phyloP scores from a whole-genome alignment of 2,797 vertebrate genomes.

The Hyperoplus lanceolatus region DNA sequence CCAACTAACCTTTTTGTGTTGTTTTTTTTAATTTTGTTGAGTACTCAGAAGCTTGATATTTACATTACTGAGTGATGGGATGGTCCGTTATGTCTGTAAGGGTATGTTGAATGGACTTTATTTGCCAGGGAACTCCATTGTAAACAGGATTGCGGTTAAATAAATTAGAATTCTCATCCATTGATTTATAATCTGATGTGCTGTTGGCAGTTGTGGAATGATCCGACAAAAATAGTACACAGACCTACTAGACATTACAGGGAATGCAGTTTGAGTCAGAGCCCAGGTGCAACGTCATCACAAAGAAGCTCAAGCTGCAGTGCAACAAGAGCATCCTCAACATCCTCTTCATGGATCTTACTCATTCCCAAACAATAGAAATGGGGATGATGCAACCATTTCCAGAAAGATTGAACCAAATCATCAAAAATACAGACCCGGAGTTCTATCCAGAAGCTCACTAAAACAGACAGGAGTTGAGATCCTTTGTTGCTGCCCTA shows the following conservation, averaged over 20 bases:
- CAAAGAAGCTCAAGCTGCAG: neutral
- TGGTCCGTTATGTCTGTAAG: neutral
- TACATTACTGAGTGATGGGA: conserved; percentile 11
- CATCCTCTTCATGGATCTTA: neutral
- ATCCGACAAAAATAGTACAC: neutral
- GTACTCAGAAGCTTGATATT: conserved; percentile 29
- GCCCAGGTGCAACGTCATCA: conserved; percentile 4
- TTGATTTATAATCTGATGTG: neutral
- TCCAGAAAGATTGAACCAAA: neutral
- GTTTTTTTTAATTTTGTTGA: conserved; percentile 31
- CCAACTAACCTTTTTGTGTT: conserved; percentile 21
- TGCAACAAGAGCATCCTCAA: neutral
- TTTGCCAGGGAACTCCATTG: neutral
- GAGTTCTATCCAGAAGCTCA: too few species aligned
- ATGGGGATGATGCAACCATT: neutral
- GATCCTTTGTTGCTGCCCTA: too few species aligned
- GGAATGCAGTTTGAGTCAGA: neutral
- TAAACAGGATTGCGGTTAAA: neutral
- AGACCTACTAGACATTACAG: neutral
- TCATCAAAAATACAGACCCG: too few species aligned
- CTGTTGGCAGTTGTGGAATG: neutral
- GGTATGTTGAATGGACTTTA: neutral
- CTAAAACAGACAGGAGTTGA: too few species aligned
- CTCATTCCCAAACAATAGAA: neutral
- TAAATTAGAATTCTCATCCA: neutral